These are phyloP conservation scores for Oscheius onirici DNA, from an alignment of 2,888 invertebrate genomes.

Conservation along the genomic window DNA sequence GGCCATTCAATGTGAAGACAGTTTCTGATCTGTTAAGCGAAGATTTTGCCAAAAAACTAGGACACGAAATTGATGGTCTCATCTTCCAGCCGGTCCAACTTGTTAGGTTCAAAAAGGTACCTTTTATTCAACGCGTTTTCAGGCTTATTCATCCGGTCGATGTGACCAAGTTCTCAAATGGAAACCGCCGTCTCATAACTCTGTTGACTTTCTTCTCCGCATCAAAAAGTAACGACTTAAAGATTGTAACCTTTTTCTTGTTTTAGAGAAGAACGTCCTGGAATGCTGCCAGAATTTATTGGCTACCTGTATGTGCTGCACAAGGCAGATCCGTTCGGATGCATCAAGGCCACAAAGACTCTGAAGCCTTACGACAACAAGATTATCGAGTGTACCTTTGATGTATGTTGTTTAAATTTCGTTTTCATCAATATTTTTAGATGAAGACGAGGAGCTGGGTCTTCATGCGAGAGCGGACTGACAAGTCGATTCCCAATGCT, in stretches of 20 bases:
- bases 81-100: conserved; percentile 93
- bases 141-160: conserved; percentile 85
- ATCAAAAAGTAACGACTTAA: conserved; percentile 76
- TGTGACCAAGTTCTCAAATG: conserved; percentile 91
- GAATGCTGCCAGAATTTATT: conserved; percentile 71
- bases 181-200: conserved; percentile 95
- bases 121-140: conserved; percentile 54
- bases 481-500: conserved; percentile 95
- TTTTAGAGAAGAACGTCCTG: conserved; percentile 43
- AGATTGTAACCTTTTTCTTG: background rate
- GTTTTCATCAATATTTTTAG: conserved; percentile 2
- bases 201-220: conserved; percentile 91
- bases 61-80: conserved; percentile 97
- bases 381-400: conserved; percentile 87
- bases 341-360: conserved; percentile 82
- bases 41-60: conserved; percentile 84
- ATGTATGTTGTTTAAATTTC: conserved; percentile 4
- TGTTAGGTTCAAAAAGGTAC: conserved; percentile 77
- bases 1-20: conserved; percentile 3
- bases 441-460: conserved; percentile 79
- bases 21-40: conserved; percentile 74
- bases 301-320: conserved; percentile 69
- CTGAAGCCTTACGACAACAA: conserved; percentile 86
- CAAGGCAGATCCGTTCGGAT: conserved; percentile 78
- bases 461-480: conserved; percentile 92